Percentiles rank a stretch among this genome's conserved stretches.
These are phyloP conservation scores for Campoplex capitator DNA, from an alignment of 2,888 invertebrate genomes.

Conservation along the genomic window DNA sequence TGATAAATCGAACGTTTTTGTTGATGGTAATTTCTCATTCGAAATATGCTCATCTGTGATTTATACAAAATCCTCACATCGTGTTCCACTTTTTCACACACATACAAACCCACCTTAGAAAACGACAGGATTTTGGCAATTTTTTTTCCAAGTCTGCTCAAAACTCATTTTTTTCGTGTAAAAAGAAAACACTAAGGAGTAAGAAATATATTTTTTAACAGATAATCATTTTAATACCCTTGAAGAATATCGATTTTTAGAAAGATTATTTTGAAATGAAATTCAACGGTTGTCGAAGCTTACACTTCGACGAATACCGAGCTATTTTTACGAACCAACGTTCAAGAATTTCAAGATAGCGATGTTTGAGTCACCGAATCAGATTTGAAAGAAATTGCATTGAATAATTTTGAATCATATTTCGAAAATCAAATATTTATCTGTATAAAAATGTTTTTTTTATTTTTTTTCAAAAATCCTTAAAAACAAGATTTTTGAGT, in stretches of 20 bases:
- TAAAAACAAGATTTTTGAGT: neutral
- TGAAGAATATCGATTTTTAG: no score
- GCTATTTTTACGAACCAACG: neutral
- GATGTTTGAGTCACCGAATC: neutral
- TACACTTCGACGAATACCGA: neutral
- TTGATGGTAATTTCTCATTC: neutral
- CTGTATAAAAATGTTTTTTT: no score
- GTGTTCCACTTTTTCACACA: slow-evolving; percentile 9
- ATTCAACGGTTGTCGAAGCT: neutral
- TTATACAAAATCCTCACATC: neutral
- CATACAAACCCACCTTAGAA: slow-evolving; percentile 4
- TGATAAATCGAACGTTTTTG: neutral
- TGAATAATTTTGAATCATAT: no score
- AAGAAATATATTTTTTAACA: no score
- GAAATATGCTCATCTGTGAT: slow-evolving; percentile 16
- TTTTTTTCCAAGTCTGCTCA: neutral
- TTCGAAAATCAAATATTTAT: no score
- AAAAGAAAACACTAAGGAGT: neutral
- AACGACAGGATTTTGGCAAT: neutral
- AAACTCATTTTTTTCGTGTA: neutral
- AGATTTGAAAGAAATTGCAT: neutral
- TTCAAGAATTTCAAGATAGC: neutral
- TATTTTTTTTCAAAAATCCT: neutral
- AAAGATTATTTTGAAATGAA: neutral
- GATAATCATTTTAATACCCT: no score